Conservation (phyloP, 2,113 vertebrate genomes). For the Serilophus lunatus region DNA sequence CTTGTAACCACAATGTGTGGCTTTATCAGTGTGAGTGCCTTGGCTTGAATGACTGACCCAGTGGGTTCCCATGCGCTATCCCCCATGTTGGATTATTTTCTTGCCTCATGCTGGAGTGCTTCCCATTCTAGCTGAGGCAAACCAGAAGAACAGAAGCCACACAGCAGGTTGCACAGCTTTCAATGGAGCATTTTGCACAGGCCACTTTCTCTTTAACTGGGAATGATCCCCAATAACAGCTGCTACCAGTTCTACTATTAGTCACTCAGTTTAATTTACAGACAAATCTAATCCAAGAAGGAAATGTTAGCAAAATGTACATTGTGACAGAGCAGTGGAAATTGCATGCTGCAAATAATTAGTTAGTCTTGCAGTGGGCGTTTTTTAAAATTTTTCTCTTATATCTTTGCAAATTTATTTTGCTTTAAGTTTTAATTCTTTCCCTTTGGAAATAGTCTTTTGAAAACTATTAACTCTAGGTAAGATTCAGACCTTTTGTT, state of each 20-base stretch:
- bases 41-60: neutral
- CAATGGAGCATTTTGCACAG: neutral
- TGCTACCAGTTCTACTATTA: neutral
- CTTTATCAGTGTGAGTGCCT: neutral
- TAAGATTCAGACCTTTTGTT: neutral
- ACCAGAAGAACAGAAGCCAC: constrained; percentile 19
- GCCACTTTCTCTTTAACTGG: neutral
- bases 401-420: neutral
- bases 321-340: neutral
- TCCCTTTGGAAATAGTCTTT: neutral
- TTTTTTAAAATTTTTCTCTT: too few species aligned
- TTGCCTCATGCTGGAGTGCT: neutral
- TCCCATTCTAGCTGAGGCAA: constrained; percentile 24
- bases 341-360: neutral
- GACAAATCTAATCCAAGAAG: neutral
- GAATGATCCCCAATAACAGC: neutral
- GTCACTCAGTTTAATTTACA: neutral
- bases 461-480: neutral
- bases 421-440: neutral
- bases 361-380: neutral
- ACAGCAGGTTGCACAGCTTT: constrained; percentile 6
- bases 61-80: neutral
- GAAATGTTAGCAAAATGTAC: neutral
- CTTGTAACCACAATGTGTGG: neutral
- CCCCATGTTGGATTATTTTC: neutral